Conservation (phyloP, 2,888 invertebrate species). For the Tetropium fuscum region DNA sequence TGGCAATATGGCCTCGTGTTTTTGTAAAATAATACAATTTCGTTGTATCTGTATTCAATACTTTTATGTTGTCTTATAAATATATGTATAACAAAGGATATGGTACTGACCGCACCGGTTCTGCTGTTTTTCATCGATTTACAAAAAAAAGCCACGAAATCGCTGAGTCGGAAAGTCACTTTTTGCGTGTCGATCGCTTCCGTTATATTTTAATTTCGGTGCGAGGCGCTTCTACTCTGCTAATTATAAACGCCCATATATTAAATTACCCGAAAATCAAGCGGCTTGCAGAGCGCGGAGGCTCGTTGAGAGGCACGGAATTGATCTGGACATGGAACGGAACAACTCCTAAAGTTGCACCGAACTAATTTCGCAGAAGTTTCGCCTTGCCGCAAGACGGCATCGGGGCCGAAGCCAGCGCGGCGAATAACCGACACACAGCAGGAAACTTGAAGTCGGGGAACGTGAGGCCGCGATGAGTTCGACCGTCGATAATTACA, state of each 20-base stretch:
- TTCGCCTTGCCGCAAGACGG: conserved; percentile 22
- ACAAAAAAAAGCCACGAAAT: too few species aligned
- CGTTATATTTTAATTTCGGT: neutral
- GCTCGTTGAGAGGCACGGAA: conserved; percentile 6
- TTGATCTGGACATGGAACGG: conserved; percentile 14
- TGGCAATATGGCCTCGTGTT: too few species aligned
- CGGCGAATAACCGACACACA: conserved; percentile 9
- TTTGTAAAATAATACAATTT: too few species aligned
- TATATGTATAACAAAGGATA: too few species aligned
- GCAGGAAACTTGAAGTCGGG: conserved; percentile 28
- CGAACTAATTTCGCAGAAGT: conserved; percentile 31
- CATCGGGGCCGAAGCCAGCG: conserved; percentile 4
- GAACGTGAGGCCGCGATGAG: conserved; percentile 43
- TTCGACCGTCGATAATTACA: conserved; percentile 50
- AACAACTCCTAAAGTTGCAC: conserved; percentile 23
- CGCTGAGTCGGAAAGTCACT: too few species aligned
- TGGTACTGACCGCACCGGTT: too few species aligned
- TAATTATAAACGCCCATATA: conserved; percentile 22
- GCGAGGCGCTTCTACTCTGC: neutral
- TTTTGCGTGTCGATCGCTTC: too few species aligned
- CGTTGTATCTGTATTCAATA: too few species aligned
- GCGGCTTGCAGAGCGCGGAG: conserved; percentile 1
- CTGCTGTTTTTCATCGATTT: too few species aligned
- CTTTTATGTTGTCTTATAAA: too few species aligned
- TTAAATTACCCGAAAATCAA: conserved; percentile 19